Base-by-base conservation (phyloP, 2,113 vertebrate genomes). In the Apteryx mantelli region DNA sequence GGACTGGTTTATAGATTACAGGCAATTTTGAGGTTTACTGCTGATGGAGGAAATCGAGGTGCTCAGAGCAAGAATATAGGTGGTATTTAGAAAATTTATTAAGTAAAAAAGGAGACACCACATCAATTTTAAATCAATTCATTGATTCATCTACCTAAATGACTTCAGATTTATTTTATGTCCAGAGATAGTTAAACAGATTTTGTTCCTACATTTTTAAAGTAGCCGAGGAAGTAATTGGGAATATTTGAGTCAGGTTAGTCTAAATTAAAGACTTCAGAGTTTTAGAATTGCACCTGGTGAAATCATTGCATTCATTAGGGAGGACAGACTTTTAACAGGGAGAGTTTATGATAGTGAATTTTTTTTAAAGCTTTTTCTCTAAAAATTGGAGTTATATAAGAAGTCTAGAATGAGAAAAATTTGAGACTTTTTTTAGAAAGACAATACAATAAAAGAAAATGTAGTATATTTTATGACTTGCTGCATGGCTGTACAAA, bases 161-260 rank as follows among this genome's bases (percentile, higher is more conserved):
- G 63, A 66, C 44, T 44, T 66, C 24, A 69, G 53, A 85, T 92
- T 92, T 82, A 56, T 86, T 96, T 96, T 93, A 69, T 19, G 86
- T 95, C 42, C 52, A 91, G 26, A 79, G 77, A 14, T 69, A 48
- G 88, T 86, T 64, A 78, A 92, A 70, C 60, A 75, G n/a, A 63
- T 86, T 96, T 94, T 93, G 73, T 77, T 96, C 48, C 61, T 86
- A 40, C 28, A 4, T 83, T 96, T 38, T 95, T 86, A 86, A 93
- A 96, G 77, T 80, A 77, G 44, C 32, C 61, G 76, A 42, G 38
- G 55, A 95, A 88, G 65, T 78, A 89, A 91, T 74, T 91, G 18
- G 46, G 76, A 92, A 24, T 94, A 74, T 95, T 91, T 82, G 56
- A 86, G 71, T 79, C 78, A 76, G 87, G 69, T 86, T 77, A 79